Percentiles rank a stretch among this genome's conserved stretches.
These are phyloP conservation scores for Carassius auratus DNA, from an alignment of 2,113 vertebrate genomes.

Conservation along the genomic window DNA sequence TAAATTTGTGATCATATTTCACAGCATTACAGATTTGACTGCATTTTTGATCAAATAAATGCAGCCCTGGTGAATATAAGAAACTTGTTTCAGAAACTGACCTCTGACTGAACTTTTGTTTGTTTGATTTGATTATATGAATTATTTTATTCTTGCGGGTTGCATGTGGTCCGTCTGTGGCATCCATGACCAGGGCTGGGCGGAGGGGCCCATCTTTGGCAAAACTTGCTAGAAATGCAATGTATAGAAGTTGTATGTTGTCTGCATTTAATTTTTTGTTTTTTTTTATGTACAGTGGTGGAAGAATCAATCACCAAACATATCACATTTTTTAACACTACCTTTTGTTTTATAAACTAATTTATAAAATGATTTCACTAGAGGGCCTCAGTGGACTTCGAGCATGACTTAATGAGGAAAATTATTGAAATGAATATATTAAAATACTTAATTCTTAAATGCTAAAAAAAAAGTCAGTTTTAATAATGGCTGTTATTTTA, in stretches of 20 bases:
- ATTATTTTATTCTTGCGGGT: slow-evolving; percentile 65
- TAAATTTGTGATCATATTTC: background rate
- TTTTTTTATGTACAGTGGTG: too few relatives aligned
- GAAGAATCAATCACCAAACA: background rate
- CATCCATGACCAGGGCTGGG: slow-evolving; percentile 88
- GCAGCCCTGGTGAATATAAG: background rate
- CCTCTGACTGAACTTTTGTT: background rate
- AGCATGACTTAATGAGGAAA: background rate
- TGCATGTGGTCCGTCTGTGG: slow-evolving; percentile 93
- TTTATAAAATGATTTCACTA: background rate
- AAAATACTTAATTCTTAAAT: background rate
- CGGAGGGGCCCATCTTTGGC: slow-evolving; percentile 81
- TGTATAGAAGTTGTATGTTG: background rate
- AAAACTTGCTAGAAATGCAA: slow-evolving; percentile 79
- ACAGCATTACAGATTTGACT: background rate
- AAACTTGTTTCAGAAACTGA: background rate
- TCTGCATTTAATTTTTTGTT: background rate
- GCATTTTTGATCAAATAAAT: background rate
- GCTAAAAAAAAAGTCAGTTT: background rate
- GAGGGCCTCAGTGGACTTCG: background rate
- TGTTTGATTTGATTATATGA: background rate
- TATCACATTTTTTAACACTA: background rate
- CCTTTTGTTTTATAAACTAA: background rate
- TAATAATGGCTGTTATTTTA: background rate
- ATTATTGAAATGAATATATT: background rate